Evolutionary conservation across 2,113 vertebrate genomes (phyloP), one percentile per base, ranked within the genome.

Genomic region (Oncorhynchus clarkii): DNA sequence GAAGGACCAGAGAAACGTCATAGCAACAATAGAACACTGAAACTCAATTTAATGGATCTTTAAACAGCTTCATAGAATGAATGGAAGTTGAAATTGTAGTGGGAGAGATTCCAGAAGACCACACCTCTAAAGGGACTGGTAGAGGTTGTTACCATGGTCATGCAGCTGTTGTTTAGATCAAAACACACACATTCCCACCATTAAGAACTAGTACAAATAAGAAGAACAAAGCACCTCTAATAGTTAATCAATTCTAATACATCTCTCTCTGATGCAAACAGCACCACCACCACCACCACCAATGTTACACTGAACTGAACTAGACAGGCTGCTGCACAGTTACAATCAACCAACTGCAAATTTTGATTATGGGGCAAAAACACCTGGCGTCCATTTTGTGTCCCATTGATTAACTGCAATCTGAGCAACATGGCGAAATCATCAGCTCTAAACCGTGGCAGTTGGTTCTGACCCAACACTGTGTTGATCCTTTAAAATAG

Each of bases 401-500:
- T 83, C 77, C 31, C 31, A 71, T 45, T 60, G 57, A 76, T 78
- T 76, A 54, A 79, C 26, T 8, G 80, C 59, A 74, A 78, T 69
- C 73, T 70, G 78, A 73, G 76, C 66, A 83, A 85, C 82, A 77
- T 81, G 82, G 80, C 83, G 85, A 86, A 86, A 81, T 89, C 83
- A 80, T 64, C 71, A 45, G 26, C 68, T 39, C 73, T 76, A 31
- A 29, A 69, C 72, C 49, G 48, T 71, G 77, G 73, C 59, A 64
- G 67, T 27, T 51, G 59, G 69, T 68, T 68, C 66, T 8, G 18
- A 68, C 66, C 66, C 14, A 34, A 68, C 66, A 34, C 14, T 39
- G 66, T 68, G 29, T 16, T 9, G 6, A 4, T 20, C 20, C 14
- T 51, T 78, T 75, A 27, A 68, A 67, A 74, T 49, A 34, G 71